phyloP scores from a whole-genome alignment of 2,888 invertebrate species.

The Panopea generosa region DNA sequence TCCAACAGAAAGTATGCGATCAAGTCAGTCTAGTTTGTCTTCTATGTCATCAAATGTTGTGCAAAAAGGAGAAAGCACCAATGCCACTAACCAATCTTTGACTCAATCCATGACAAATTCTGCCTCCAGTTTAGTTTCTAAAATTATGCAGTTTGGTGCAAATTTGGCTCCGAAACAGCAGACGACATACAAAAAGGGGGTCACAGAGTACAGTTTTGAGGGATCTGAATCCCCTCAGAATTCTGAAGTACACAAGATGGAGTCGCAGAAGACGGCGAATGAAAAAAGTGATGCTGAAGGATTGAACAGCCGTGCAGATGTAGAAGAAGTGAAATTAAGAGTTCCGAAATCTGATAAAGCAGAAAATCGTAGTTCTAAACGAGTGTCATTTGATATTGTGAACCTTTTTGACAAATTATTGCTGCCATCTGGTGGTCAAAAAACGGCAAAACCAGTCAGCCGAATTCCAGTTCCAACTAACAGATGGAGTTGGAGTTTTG shows the following conservation, averaged over 20 bases:
- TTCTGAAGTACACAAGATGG: conserved; percentile 3
- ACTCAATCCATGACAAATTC: conserved; percentile 55
- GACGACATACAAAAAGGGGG: conserved; percentile 61
- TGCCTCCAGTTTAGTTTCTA: conserved; percentile 48
- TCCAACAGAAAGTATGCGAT: conserved; percentile 49
- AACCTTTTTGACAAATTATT: conserved; percentile 80
- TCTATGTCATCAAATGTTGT: conserved; percentile 52
- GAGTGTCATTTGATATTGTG: conserved; percentile 74
- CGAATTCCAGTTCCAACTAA: conserved; percentile 48
- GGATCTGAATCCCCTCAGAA: conserved; percentile 21
- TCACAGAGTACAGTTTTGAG: conserved; percentile 67
- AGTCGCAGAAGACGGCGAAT: not conserved
- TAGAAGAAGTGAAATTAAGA: conserved; percentile 35
- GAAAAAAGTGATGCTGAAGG: conserved; percentile 5
- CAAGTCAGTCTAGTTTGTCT: conserved; percentile 42
- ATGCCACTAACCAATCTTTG: conserved; percentile 16
- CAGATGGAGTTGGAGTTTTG: conserved; percentile 63
- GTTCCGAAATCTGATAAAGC: conserved; percentile 22
- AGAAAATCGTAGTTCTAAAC: conserved; percentile 55
- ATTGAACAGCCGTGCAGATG: not conserved
- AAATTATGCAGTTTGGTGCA: conserved; percentile 44
- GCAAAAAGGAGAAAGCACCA: not conserved
- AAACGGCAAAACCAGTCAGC: conserved; percentile 38
- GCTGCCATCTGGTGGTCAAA: conserved; percentile 58
- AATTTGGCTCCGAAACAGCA: conserved; percentile 30